Percentiles rank a stretch among this genome's conserved stretches.
Conservation (phyloP, 2,888 invertebrate species). For the Bruchidius siliquastri region DNA sequence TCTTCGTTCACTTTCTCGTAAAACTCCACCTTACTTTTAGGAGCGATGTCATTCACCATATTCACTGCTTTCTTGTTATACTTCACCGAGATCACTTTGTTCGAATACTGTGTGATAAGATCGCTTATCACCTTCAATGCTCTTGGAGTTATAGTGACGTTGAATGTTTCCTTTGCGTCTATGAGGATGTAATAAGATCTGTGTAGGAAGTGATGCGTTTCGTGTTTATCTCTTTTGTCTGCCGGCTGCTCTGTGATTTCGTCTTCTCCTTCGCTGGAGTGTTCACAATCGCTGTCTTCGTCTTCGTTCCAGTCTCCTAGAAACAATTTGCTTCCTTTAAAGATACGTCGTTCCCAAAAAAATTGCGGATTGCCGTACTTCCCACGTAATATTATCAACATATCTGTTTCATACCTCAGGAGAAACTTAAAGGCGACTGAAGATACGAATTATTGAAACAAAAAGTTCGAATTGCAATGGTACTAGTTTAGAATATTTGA, state of each 20-base stretch:
- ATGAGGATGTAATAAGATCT: constrained; percentile 64
- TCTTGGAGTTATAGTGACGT: constrained; percentile 65
- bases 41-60: constrained; percentile 63
- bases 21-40: constrained; percentile 55
- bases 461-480: too few species aligned
- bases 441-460: too few species aligned
- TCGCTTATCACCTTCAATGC: constrained; percentile 54
- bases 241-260: constrained; percentile 35
- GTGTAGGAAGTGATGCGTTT: constrained; percentile 25
- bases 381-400: too few species aligned
- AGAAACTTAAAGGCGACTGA: too few species aligned
- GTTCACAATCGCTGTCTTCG: constrained; percentile 45
- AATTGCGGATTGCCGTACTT: too few species aligned
- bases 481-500: too few species aligned
- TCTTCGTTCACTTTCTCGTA: constrained; percentile 51
- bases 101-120: constrained; percentile 41
- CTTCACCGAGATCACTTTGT: constrained; percentile 43
- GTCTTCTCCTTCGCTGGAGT: constrained; percentile 54
- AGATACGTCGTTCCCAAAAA: too few species aligned
- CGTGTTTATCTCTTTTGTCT: constrained; percentile 18
- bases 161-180: constrained; percentile 62
- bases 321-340: constrained; percentile 10
- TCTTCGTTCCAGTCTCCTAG: constrained; percentile 47
- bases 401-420: too few species aligned
- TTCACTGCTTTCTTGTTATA: constrained; percentile 45